Evolutionary conservation across 2,113 vertebrate species (phyloP).

Genomic region (Aplodontia rufa): DNA sequence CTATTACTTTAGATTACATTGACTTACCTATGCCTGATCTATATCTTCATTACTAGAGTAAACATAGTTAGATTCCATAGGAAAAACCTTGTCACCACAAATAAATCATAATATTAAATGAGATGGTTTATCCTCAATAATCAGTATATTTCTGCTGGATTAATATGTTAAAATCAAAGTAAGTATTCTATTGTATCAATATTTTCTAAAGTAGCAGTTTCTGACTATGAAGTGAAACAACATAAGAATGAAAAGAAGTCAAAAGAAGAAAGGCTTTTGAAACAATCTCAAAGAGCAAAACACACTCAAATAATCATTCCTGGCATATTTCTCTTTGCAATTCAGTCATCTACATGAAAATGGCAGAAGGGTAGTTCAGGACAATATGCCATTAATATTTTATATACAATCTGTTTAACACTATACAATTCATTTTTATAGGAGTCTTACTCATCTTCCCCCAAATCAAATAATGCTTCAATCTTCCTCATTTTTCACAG

Average conservation of each 20-base stretch:
- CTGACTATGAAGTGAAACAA: neutral
- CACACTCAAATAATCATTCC: neutral
- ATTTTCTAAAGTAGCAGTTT: neutral
- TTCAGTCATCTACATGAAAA: conserved; percentile 49
- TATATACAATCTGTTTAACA: conserved; percentile 62
- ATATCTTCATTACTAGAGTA: neutral
- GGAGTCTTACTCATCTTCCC: neutral
- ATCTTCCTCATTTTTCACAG: neutral
- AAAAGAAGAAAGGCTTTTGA: conserved; percentile 58
- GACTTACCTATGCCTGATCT: neutral
- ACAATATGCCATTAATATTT: conserved; percentile 70
- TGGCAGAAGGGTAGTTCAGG: conserved; percentile 57
- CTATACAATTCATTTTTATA: conserved; percentile 51
- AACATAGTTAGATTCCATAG: neutral
- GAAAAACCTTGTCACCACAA: neutral
- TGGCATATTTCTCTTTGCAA: conserved; percentile 47
- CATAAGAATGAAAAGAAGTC: neutral
- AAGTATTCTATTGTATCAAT: neutral
- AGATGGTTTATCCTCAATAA: neutral
- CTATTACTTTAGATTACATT: neutral
- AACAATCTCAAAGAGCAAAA: neutral
- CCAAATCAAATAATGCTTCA: conserved; percentile 9
- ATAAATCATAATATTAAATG: neutral
- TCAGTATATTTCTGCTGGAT: neutral
- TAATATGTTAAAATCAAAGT: neutral